Evolutionary conservation across 2,888 invertebrate genomes (phyloP), one percentile per base, ranked within the genome.

Genomic region (Pseudeuparius sepicola): DNA sequence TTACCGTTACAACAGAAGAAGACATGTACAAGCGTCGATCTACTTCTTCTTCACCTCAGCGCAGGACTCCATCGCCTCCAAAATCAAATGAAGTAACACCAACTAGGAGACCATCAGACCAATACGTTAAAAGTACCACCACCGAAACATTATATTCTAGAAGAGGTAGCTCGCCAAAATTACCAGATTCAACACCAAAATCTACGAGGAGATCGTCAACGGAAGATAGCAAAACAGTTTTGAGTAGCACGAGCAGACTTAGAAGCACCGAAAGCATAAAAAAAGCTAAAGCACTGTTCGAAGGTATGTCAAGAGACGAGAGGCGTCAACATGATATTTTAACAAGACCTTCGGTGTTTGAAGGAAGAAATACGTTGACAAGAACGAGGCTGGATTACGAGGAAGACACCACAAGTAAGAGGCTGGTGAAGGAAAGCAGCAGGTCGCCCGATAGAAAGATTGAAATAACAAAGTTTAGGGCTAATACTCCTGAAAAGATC

Each of bases 231-330:
- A 57, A 52, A 43, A 43, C 43, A 2, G 46, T 54, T 29, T 34
- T 59, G 16, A 60, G 57, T 34, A 43, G 57, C 46, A 40, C 52
- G 10, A 52, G 56, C 12, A 48, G 56, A 12, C 49, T 73, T 14
- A 66, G 71, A 29, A 73, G 70, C 45, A 73, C 70, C 27, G 76
- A 77, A 46, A 73, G 73, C n/a, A 75, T 80, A 1, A 71, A 73
- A 31, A 74, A 75, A 57, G 80, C 81, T 1, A 80, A 78, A 57
- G 75, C 73, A 24, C 55, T 80, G 20, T 80, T 80, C 58, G 80
- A 81, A 61, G 78, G 71, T 41, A 73, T 75, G 42, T 38, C 36
- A 16, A 63, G 66, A 43, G 50, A 52, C 14, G 54, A 42, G 43
- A 38, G 50, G 5, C 55, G 61, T 36, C 65, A 64, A 33, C 40